Evolutionary conservation across 1,140 invertebrate species (phyloP), one percentile per base, ranked within the genome.

Genomic region (Ganaspis sp.): DNA sequence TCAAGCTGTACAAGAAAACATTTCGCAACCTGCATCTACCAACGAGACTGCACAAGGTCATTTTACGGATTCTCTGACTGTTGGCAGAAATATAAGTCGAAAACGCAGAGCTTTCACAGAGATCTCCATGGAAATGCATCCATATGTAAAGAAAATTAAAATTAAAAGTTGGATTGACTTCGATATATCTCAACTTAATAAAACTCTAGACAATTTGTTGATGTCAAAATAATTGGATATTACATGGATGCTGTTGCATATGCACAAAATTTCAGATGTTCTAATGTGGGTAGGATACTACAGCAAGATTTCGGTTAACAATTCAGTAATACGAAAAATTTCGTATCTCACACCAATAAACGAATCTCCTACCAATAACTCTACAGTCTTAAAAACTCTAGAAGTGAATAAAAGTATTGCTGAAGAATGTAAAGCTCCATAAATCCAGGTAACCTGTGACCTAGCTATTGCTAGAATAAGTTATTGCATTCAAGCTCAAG

Each of bases 111-210:
- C 37, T 34, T 21, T 34, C 12, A 23, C 4, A 38, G 26, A 42
- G 11, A 17, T 69, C 12, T 11, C 58, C 6, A 40, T 74, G 15
- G 34, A 58, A 17, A 38, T 58, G 53, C 23, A 29, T 37, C 73
- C 40, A 64, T 74, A 34, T 21, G 21, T n/a, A n/a, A 73, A 54
- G 17, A 73, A 73, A 73, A n/a, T 45, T 12, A 73, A 73, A 42
- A 54, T 26, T 21, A 29, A 9, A 54, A 73, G 15, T 9, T 11
- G 71, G 38, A 45, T 11, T 73, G n/a, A 45, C n/a, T 38, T 49
- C 4, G 71, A 73, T 34, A 73, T 73, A 8, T 23, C 71, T 15
- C n/a, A 17, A 19, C 42, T 42, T 40, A 45, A 45, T 72, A 45
- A 72, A 72, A 26, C 23, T 38, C 37, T 38, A 15, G 42, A 72